A percentile compares a stretch with the other conserved stretches of the same genome.
phyloP scores from a whole-genome alignment of 2,113 vertebrate species.

The Electrona antarctica region DNA sequence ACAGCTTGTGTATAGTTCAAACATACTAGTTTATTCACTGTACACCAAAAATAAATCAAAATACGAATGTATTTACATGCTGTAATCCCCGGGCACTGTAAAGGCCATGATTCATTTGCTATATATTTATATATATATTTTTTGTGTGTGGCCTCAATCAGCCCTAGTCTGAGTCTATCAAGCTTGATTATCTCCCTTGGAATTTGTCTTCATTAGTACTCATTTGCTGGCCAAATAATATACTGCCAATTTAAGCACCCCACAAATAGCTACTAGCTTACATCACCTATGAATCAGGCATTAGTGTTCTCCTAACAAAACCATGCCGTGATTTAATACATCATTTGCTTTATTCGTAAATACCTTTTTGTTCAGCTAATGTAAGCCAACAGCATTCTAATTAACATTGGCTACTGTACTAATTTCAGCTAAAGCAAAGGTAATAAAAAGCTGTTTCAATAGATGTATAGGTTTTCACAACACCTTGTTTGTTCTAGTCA shows the following conservation, averaged over 20 bases:
- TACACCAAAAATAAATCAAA: background rate
- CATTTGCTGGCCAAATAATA: background rate
- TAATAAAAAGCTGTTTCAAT: no score
- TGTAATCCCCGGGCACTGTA: constrained; percentile 8
- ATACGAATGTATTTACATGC: constrained; percentile 23
- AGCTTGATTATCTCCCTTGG: constrained; percentile 24
- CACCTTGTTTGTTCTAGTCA: no score
- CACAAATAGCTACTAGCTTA: background rate
- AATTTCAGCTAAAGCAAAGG: no score
- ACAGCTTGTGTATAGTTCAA: constrained; percentile 26
- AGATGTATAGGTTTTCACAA: no score
- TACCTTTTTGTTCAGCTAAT: no score
- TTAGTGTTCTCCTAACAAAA: no score
- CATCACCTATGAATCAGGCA: no score
- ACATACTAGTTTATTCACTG: constrained; percentile 17
- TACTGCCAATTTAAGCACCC: background rate
- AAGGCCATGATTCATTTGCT: background rate
- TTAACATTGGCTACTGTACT: no score
- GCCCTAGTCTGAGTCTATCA: background rate
- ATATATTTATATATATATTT: background rate
- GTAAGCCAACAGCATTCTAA: no score
- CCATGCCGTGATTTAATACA: no score
- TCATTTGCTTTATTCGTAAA: no score
- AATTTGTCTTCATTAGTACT: background rate
- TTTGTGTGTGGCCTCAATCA: constrained; percentile 24